phyloP scores from a whole-genome alignment of 2,113 vertebrate species.

The Xiphophorus hellerii region DNA sequence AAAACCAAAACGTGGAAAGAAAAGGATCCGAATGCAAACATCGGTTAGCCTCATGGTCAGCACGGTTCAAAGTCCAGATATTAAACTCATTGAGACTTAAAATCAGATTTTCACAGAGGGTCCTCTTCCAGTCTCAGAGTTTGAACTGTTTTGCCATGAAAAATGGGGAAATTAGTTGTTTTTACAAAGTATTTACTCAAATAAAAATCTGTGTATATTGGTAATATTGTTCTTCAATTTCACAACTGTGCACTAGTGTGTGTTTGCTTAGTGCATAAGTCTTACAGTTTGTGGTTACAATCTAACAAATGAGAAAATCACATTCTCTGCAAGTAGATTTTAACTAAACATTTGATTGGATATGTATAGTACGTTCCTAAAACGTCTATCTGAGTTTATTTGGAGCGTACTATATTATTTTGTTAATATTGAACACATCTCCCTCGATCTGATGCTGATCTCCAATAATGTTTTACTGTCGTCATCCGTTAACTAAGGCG shows the following conservation, averaged over 20 bases:
- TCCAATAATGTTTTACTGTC: slow-evolving; percentile 34
- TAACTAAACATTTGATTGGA: neutral
- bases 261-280: no score
- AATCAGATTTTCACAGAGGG: no score
- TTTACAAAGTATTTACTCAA: neutral
- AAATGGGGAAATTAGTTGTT: no score
- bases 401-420: neutral
- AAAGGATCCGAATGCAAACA: neutral
- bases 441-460: slow-evolving; percentile 37
- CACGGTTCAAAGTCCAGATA: no score
- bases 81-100: no score
- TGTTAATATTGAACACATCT: slow-evolving; percentile 29
- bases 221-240: neutral
- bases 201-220: neutral
- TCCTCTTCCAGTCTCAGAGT: no score
- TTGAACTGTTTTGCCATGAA: no score
- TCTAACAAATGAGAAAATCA: neutral
- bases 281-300: neutral
- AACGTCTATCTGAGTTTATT: neutral
- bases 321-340: neutral
- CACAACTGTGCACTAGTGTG: neutral
- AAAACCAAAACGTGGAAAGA: neutral
- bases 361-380: neutral
- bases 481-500: slow-evolving; percentile 23
- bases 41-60: neutral